A percentile compares a stretch with the other conserved stretches of the same genome.
Conservation (phyloP, 2,888 invertebrate species). For the Oscheius sp. region DNA sequence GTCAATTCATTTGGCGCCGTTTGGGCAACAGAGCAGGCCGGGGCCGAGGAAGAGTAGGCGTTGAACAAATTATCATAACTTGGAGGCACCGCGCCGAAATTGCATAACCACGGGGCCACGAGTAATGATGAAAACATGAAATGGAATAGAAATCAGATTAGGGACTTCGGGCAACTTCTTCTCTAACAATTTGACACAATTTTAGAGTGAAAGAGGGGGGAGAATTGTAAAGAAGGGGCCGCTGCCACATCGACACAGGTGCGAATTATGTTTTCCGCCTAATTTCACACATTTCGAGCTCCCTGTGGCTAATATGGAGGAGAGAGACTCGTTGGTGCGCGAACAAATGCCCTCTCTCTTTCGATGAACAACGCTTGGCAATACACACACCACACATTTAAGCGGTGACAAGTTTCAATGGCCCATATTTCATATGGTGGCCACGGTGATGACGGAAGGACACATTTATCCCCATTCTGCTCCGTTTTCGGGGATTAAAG, state of each 20-base stretch:
- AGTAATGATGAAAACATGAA: constrained; percentile 40
- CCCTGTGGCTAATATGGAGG: constrained; percentile 27
- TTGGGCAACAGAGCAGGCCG: too few species aligned
- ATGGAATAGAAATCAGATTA: constrained; percentile 38
- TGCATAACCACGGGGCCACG: constrained; percentile 30
- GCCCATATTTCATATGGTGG: constrained; percentile 32
- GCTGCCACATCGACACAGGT: too few species aligned
- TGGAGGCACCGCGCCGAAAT: constrained; percentile 26
- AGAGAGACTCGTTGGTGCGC: constrained; percentile 31
- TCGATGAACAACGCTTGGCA: constrained; percentile 27
- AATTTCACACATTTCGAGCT: constrained; percentile 35
- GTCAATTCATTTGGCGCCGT: constrained; percentile 35
- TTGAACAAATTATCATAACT: constrained; percentile 35
- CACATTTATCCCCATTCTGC: too few species aligned
- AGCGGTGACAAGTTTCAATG: constrained; percentile 36
- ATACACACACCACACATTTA: background rate
- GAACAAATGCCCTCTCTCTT: constrained; percentile 24
- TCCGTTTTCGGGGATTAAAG: background rate
- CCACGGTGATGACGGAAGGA: constrained; percentile 8
- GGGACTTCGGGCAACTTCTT: background rate
- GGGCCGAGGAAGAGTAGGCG: constrained; percentile 2
- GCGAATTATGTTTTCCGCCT: constrained; percentile 38
- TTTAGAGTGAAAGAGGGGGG: background rate
- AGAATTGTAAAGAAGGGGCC: background rate
- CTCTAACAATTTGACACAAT: background rate